Conservation (phyloP, 2,113 vertebrate genomes). For the Falcunculus frontatus region DNA sequence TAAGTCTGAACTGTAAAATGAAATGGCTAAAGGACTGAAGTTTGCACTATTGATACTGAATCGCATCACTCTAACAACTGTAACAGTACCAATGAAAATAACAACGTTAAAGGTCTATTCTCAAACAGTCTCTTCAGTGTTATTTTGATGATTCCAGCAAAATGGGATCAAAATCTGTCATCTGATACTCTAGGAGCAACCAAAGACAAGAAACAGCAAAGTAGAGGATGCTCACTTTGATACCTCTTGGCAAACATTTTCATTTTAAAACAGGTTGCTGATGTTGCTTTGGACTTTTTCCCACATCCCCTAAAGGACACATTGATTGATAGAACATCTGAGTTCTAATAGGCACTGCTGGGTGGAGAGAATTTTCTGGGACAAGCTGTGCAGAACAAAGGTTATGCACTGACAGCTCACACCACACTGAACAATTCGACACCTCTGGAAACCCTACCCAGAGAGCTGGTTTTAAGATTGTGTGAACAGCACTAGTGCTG, state of each 20-base stretch:
- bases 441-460: background rate
- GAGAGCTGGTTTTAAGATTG: background rate
- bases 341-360: fast-evolving
- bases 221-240: background rate
- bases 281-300: background rate
- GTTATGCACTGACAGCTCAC: background rate
- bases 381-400: background rate
- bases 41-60: background rate
- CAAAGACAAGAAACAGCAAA: background rate
- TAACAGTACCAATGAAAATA: background rate
- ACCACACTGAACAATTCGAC: fast-evolving
- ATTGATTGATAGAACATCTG: fast-evolving
- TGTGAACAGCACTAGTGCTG: background rate
- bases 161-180: background rate
- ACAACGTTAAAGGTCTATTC: fast-evolving
- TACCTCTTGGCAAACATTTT: background rate
- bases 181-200: background rate
- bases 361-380: background rate
- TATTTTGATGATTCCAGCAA: background rate
- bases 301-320: background rate
- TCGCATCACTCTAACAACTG: background rate
- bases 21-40: background rate
- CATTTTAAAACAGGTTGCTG: background rate
- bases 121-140: fast-evolving
- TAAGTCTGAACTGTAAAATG: background rate